Conservation (phyloP, 2,888 invertebrate species). For the Catocala sponsa region DNA sequence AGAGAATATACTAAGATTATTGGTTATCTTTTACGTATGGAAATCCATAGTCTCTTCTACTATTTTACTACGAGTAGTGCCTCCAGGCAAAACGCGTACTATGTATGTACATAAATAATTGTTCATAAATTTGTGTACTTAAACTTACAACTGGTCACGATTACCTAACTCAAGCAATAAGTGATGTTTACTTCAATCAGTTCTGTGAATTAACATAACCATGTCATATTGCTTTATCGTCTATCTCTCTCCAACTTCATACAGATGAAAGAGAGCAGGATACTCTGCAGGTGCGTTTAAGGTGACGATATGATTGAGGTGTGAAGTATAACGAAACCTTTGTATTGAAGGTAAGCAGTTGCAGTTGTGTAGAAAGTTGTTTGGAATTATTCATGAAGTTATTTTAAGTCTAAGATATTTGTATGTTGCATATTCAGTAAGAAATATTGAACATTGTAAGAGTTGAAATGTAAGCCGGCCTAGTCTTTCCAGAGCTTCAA, state of each 20-base stretch:
- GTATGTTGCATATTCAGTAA: conserved; percentile 10
- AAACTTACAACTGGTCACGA: conserved; percentile 12
- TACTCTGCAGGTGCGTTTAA: conserved; percentile 65
- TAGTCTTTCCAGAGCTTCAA: too few species aligned
- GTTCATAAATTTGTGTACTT: neutral
- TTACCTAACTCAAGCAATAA: conserved; percentile 38
- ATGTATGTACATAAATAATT: neutral
- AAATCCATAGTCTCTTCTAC: too few species aligned
- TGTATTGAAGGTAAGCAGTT: conserved; percentile 43
- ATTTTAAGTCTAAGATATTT: neutral
- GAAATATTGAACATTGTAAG: neutral
- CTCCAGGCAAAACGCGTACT: neutral
- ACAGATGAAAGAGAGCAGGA: conserved; percentile 50
- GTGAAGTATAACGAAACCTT: conserved; percentile 72
- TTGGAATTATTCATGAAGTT: conserved; percentile 4
- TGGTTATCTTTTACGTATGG: too few species aligned
- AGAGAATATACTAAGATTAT: too few species aligned
- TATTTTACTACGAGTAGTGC: too few species aligned
- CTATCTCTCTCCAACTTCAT: conserved; percentile 52
- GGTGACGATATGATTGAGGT: conserved; percentile 66
- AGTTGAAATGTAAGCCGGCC: too few species aligned
- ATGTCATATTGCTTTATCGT: conserved; percentile 45
- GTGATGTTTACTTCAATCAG: conserved; percentile 53
- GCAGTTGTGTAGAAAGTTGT: conserved; percentile 34
- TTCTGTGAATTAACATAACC: conserved; percentile 72